phyloP scores from a whole-genome alignment of 2,113 vertebrate genomes.

The Tenrec ecaudatus region DNA sequence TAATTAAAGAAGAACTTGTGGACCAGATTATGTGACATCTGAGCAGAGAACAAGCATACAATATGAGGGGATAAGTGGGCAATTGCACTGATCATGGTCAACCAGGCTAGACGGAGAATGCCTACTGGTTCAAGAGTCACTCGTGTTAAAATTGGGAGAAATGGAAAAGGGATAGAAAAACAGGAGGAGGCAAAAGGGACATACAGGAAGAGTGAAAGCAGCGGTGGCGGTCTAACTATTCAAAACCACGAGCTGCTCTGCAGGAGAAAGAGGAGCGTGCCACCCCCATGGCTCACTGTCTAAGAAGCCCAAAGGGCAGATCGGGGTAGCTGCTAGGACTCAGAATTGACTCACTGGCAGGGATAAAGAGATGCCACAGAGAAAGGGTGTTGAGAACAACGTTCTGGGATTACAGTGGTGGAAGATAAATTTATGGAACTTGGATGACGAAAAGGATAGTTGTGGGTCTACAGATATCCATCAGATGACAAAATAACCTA shows the following conservation, averaged over 20 bases:
- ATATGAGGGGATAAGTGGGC: not conserved
- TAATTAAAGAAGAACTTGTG: not conserved
- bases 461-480: not conserved
- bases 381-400: not conserved
- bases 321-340: no score
- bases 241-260: no score
- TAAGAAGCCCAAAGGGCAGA: no score
- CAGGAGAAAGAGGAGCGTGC: no score
- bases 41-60: not conserved
- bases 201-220: not conserved
- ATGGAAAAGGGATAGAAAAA: not conserved
- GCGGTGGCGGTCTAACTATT: no score
- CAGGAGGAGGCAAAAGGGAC: not conserved
- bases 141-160: not conserved
- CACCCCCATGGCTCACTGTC: no score
- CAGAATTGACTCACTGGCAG: no score
- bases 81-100: not conserved
- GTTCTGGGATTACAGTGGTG: slow-evolving; percentile 1
- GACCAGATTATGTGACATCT: not conserved
- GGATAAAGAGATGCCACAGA: not conserved
- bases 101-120: not conserved
- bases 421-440: not conserved
- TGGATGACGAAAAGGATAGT: not conserved
- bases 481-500: no score
- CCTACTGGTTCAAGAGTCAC: not conserved